Conservation (phyloP, 2,888 invertebrate species). For the Diloba caeruleocephala region DNA sequence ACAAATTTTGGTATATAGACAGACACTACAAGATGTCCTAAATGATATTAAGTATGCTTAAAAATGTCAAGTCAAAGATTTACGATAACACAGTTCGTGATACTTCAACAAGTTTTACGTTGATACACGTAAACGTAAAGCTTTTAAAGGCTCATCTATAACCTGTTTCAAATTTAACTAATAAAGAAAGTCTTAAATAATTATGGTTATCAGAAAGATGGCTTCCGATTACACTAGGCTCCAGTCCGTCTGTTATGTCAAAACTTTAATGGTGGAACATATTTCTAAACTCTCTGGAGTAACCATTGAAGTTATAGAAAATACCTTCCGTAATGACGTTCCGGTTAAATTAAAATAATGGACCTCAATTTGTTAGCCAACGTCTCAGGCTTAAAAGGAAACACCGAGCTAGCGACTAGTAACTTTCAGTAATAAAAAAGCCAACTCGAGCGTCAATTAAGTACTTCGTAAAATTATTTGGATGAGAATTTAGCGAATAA, state of each 20-base stretch:
- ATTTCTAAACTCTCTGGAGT: conserved; percentile 24
- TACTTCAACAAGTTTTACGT: too few species aligned
- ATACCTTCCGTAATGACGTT: conserved; percentile 47
- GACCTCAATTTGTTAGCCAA: conserved; percentile 58
- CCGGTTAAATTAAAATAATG: conserved; percentile 64
- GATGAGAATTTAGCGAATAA: conserved; percentile 29
- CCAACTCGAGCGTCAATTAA: conserved; percentile 32
- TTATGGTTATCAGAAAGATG: conserved; percentile 30
- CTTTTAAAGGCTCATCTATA: conserved; percentile 15
- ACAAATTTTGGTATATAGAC: neutral
- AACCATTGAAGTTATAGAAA: conserved; percentile 42
- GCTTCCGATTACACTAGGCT: conserved; percentile 28
- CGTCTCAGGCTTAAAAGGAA: conserved; percentile 51
- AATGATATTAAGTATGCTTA: conserved; percentile 2
- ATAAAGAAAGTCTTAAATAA: conserved; percentile 9
- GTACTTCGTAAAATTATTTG: conserved; percentile 41
- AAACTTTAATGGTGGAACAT: conserved; percentile 43
- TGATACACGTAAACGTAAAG: too few species aligned
- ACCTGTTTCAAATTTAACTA: conserved; percentile 14
- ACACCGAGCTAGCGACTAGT: conserved; percentile 40
- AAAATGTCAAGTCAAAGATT: too few species aligned
- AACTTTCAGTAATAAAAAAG: conserved; percentile 45
- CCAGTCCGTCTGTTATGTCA: conserved; percentile 41
- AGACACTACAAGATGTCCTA: neutral
- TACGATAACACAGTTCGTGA: too few species aligned